These are phyloP conservation scores for Protodeltote pygarga DNA, from an alignment of 2,888 invertebrate species.

Conservation along the genomic window DNA sequence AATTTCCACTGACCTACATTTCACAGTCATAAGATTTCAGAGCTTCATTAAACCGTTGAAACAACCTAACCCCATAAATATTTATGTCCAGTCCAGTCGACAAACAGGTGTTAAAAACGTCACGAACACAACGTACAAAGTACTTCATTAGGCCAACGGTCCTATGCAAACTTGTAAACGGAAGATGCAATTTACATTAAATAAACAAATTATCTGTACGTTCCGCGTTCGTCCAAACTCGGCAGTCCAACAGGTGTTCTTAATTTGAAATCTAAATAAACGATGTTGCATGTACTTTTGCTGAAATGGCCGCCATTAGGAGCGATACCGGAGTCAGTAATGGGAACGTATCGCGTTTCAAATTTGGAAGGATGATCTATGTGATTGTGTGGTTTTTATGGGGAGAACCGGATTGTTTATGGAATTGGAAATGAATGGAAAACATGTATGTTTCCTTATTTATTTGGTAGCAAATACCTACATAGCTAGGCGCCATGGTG, in stretches of 20 bases:
- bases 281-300: constrained; percentile 56
- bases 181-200: constrained; percentile 71
- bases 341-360: constrained; percentile 50
- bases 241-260: constrained; percentile 75
- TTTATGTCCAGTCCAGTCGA: constrained; percentile 25
- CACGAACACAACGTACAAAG: constrained; percentile 42
- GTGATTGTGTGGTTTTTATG: constrained; percentile 16
- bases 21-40: constrained; percentile 1
- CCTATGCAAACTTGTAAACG: constrained; percentile 59
- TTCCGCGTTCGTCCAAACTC: constrained; percentile 50
- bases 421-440: neutral
- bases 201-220: constrained; percentile 74
- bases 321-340: constrained; percentile 49
- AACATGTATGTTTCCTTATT: neutral
- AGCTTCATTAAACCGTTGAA: constrained; percentile 27
- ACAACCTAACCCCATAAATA: constrained; percentile 33
- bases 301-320: constrained; percentile 62
- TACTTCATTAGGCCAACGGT: constrained; percentile 61
- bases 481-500: too few relatives aligned
- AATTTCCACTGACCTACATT: neutral
- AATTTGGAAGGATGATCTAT: constrained; percentile 48
- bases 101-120: constrained; percentile 44
- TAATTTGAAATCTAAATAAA: constrained; percentile 80
- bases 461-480: neutral
- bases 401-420: neutral